Percentiles rank a stretch among this genome's conserved stretches.
These are phyloP conservation scores for Apogon talboti DNA, from an alignment of 2,797 vertebrate species.

Conservation along the genomic window DNA sequence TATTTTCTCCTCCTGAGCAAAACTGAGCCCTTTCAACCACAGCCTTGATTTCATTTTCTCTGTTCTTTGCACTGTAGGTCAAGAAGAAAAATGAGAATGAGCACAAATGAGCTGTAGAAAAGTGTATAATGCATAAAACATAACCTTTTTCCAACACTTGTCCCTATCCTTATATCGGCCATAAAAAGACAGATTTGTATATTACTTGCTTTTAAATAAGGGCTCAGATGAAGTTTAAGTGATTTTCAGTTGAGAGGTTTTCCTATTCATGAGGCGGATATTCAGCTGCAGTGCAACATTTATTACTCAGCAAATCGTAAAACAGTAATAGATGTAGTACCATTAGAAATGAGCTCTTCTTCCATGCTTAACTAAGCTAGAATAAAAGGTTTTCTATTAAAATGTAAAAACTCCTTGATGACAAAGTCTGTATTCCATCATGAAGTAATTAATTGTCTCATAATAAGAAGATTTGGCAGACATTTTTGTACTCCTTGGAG, in stretches of 20 bases:
- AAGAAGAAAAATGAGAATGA: too few species aligned
- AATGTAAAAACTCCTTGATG: conserved; percentile 17
- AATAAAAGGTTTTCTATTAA: conserved; percentile 25
- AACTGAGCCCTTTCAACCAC: conserved; percentile 1
- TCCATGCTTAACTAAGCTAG: not conserved
- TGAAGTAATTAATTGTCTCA: conserved; percentile 51
- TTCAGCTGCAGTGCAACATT: not conserved
- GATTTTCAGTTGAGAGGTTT: too few species aligned
- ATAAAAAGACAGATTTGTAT: too few species aligned
- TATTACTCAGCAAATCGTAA: conserved; percentile 1
- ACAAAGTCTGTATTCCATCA: conserved; percentile 50
- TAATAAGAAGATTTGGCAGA: conserved; percentile 43
- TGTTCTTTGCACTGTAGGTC: too few species aligned
- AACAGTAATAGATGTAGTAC: not conserved
- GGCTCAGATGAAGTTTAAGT: too few species aligned
- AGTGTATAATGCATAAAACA: too few species aligned
- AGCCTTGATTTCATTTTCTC: conserved; percentile 4
- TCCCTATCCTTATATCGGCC: too few species aligned
- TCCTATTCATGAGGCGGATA: too few species aligned
- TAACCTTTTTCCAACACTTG: too few species aligned
- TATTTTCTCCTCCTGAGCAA: not conserved
- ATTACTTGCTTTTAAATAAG: too few species aligned
- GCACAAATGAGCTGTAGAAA: too few species aligned
- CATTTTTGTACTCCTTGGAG: conserved; percentile 46
- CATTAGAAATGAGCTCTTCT: not conserved